Conservation (phyloP, 1,140 invertebrate genomes). For the Heterodera schachtii region DNA sequence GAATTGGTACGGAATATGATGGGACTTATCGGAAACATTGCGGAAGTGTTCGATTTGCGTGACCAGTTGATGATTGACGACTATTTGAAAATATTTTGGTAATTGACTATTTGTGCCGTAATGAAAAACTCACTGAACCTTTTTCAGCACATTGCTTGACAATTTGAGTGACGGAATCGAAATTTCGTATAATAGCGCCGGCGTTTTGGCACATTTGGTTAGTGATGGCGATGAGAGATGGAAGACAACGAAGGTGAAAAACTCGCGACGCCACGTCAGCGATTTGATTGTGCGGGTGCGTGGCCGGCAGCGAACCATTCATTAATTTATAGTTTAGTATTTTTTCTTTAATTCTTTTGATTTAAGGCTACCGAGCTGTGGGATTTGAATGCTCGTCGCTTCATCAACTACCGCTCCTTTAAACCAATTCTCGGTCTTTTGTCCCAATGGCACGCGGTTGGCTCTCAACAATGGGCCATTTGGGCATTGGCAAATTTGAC, state of each 20-base stretch:
- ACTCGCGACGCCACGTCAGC: conserved; percentile 18
- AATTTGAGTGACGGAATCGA: conserved; percentile 86
- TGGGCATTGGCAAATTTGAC: conserved; percentile 96
- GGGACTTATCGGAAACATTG: conserved; percentile 86
- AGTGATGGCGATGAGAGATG: conserved; percentile 85
- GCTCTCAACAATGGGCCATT: conserved; percentile 70
- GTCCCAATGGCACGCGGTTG: conserved; percentile 53
- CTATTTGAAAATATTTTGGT: conserved; percentile 80
- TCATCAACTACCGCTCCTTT: conserved; percentile 86
- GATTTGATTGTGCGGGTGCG: conserved; percentile 7
- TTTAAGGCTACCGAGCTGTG: conserved; percentile 79
- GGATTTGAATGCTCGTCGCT: conserved; percentile 82
- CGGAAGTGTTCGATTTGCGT: conserved; percentile 84
- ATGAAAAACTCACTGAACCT: neutral
- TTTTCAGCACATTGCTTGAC: conserved; percentile 76
- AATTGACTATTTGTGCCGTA: neutral
- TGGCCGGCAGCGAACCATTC: too few relatives aligned
- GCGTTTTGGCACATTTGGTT: conserved; percentile 89
- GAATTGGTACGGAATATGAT: conserved; percentile 65
- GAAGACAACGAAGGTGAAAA: conserved; percentile 66
- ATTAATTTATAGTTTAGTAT: too few relatives aligned
- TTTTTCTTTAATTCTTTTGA: conserved; percentile 14
- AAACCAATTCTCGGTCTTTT: conserved; percentile 57
- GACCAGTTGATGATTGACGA: conserved; percentile 80
- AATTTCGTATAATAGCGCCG: conserved; percentile 94